Conservation (phyloP, 2,797 vertebrate species). For the Margarornis squamiger region DNA sequence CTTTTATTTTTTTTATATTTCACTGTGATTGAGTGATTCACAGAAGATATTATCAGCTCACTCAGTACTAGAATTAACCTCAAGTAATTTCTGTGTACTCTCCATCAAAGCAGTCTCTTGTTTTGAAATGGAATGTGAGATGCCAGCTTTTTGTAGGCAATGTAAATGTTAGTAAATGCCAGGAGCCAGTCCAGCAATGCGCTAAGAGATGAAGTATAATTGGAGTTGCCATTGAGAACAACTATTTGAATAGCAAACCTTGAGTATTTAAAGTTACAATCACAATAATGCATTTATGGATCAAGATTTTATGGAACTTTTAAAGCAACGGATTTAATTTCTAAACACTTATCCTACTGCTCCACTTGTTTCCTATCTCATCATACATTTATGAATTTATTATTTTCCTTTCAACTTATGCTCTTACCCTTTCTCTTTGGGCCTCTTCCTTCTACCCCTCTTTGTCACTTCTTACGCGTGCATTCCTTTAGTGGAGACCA, state of each 20-base stretch:
- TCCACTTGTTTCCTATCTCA: neutral
- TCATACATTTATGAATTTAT: neutral
- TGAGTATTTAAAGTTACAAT: neutral
- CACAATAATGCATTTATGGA: neutral
- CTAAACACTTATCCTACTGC: neutral
- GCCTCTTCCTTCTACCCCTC: neutral
- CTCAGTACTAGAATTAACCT: neutral
- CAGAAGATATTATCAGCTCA: neutral
- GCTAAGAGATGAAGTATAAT: neutral
- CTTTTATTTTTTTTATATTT: neutral
- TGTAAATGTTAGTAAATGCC: neutral
- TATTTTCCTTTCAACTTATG: neutral
- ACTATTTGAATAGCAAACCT: neutral
- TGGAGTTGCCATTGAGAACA: neutral
- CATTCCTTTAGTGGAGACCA: neutral
- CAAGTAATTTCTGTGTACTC: neutral
- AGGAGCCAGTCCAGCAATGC: neutral
- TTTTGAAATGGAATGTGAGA: conserved; percentile 36
- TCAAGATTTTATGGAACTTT: neutral
- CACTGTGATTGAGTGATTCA: neutral
- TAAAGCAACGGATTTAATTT: neutral
- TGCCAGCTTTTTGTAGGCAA: neutral
- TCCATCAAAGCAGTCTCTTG: neutral
- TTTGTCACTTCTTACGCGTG: neutral
- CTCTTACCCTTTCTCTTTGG: neutral